Evolutionary conservation across 2,113 vertebrate species (phyloP).

Genomic region (human (Homo sapiens)): DNA sequence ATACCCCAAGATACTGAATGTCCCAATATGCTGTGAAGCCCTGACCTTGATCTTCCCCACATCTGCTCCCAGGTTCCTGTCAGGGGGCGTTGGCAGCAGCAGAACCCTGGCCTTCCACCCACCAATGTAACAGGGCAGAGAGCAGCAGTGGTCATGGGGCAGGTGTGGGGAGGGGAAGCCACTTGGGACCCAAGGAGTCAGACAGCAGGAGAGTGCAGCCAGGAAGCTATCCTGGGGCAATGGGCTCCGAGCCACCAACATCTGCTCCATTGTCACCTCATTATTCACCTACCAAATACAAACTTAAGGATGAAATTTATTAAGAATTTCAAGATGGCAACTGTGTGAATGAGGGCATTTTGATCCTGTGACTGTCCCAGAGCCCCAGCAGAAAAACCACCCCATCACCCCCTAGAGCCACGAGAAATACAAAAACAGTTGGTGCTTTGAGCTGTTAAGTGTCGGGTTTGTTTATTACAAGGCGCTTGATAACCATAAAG

Average conservation of each 20-base stretch:
- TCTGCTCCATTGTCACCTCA: neutral
- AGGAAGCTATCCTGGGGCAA: accelerated
- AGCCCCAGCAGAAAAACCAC: neutral
- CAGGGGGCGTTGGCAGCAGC: neutral
- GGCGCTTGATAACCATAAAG: neutral
- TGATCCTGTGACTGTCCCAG: neutral
- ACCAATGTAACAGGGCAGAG: neutral
- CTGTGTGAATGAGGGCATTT: neutral
- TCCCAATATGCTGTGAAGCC: no score
- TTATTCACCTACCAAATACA: neutral
- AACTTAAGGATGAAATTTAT: neutral
- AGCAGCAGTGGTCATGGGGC: accelerated
- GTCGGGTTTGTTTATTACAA: neutral
- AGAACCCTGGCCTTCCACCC: neutral
- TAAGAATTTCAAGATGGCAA: neutral
- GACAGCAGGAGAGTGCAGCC: neutral
- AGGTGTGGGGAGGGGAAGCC: neutral
- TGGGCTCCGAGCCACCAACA: accelerated
- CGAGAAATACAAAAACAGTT: neutral
- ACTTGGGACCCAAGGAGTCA: neutral
- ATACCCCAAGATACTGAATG: neutral
- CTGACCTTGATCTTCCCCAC: neutral
- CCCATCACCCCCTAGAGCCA: neutral
- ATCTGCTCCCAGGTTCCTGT: neutral
- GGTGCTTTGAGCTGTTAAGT: neutral